Conservation (phyloP, 2,888 invertebrate species). For the Notocelia uddmanniana region DNA sequence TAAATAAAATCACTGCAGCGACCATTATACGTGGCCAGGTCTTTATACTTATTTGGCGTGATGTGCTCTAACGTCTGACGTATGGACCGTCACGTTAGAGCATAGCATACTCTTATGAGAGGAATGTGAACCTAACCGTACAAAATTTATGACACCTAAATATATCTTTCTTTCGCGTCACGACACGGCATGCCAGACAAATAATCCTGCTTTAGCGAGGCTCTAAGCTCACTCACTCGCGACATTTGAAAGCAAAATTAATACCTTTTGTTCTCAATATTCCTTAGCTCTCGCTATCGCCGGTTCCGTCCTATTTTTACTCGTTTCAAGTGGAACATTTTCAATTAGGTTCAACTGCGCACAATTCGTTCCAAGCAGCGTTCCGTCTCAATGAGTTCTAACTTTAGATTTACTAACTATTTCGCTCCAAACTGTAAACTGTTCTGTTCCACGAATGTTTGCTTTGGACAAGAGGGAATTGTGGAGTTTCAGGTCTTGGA, state of each 20-base stretch:
- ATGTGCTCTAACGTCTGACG: no score
- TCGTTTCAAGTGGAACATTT: constrained; percentile 55
- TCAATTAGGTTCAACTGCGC: constrained; percentile 56
- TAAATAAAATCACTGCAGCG: no score
- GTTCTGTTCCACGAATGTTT: constrained; percentile 13
- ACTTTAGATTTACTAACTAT: constrained; percentile 34
- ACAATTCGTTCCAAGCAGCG: constrained; percentile 53
- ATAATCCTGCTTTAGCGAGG: no score
- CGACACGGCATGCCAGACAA: no score
- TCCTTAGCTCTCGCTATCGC: constrained; percentile 8
- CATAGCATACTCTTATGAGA: no score
- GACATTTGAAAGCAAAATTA: neutral
- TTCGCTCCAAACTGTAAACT: neutral
- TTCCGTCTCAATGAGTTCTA: constrained; percentile 43
- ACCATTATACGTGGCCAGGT: no score
- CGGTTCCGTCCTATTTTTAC: constrained; percentile 49
- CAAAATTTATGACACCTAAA: no score
- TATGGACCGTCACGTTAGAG: no score
- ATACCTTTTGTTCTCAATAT: neutral
- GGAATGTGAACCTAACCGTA: no score
- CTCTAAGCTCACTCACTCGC: no score
- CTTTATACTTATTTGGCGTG: no score
- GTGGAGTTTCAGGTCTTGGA: constrained; percentile 10
- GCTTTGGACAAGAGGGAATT: constrained; percentile 14
- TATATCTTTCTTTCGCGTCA: no score